Evolutionary conservation across 53 echinoderm and acorn worm genomes (phyloP), one percentile per base, ranked within the genome.

Genomic region (Crossaster papposus): DNA sequence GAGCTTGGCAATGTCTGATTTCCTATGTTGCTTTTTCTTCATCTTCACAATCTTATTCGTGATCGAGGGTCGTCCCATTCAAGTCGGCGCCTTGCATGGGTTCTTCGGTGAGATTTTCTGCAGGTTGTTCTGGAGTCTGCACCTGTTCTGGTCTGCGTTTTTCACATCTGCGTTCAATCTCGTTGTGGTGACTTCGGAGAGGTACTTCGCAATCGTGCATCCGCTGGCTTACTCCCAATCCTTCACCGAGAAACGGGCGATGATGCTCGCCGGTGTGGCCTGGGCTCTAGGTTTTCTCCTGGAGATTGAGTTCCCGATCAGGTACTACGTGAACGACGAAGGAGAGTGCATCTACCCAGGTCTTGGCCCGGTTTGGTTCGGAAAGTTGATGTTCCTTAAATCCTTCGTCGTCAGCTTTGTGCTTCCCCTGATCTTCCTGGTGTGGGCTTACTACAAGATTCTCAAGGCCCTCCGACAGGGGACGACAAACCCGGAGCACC

Each of bases 381-480:
- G 7, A 14, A 87, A 87, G 87, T 51, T 87, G 76, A 63, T 87
- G 77, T 87, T 87, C 9, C 55, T 76, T 24, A 87, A 87, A 36
- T 87, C 87, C 63, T 87, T 87, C 77, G 26, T 36, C 3, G 77
- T 87, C 76, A 87, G 87, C 64, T 87, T 87, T 44, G 29, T 87
- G 58, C 10, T 34, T 14, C 87, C 87, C 14, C 77, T 87, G 76
- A 77, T 87, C 35, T 87, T 87, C 64, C 77, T 87, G 37, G 23
- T 87, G 4, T 87, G 87, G 87, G 87, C 87, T n/a, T 87, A 87
- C 38, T 87, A 87, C 77, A 87, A 87, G 62, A 87, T 87, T 77
- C 55, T 87, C 76, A 77, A 62, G 63, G 62, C 87, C 9, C 23
- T 87, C n/a, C 75, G 87, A 14, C 35, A 58, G 8, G 77, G 77